Percentiles rank a stretch among this genome's conserved stretches.
These are phyloP conservation scores for Agrotis puta DNA, from an alignment of 2,888 invertebrate genomes.

Conservation along the genomic window DNA sequence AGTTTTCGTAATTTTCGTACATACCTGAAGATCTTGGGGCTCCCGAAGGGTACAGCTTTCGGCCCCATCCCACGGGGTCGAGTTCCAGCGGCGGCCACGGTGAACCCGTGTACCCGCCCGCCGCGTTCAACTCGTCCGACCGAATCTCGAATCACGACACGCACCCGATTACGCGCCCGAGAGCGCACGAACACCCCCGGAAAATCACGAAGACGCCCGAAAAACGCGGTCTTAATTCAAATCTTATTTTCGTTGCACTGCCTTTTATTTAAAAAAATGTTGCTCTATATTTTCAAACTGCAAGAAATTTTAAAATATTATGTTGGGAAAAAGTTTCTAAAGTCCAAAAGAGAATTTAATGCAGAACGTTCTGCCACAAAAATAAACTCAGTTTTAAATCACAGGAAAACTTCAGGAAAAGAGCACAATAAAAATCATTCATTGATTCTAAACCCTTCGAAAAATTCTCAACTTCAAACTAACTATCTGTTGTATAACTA, in stretches of 20 bases:
- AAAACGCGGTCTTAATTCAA: slow-evolving; percentile 66
- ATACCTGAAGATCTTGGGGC: slow-evolving; percentile 92
- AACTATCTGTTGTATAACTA: slow-evolving; percentile 69
- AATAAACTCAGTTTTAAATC: slow-evolving; percentile 36
- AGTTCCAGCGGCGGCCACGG: slow-evolving; percentile 95
- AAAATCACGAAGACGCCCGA: slow-evolving; percentile 74
- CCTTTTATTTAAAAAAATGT: slow-evolving; percentile 7
- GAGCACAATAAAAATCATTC: slow-evolving; percentile 62
- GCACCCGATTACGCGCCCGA: slow-evolving; percentile 82
- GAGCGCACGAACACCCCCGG: slow-evolving; percentile 82
- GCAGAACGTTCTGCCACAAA: slow-evolving; percentile 39
- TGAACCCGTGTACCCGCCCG: slow-evolving; percentile 95
- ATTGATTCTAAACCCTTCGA: slow-evolving; percentile 28
- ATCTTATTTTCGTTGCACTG: slow-evolving; percentile 55
- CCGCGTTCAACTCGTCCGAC: slow-evolving; percentile 94
- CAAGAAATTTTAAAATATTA: background rate
- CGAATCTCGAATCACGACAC: slow-evolving; percentile 92
- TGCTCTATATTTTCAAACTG: slow-evolving; percentile 8
- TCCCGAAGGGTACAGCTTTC: slow-evolving; percentile 94
- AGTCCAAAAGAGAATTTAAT: slow-evolving; percentile 23
- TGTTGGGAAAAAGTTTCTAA: slow-evolving; percentile 11
- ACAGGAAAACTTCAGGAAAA: slow-evolving; percentile 48
- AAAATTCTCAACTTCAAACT: slow-evolving; percentile 51
- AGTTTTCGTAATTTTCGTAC: slow-evolving; percentile 56
- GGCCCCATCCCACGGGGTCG: slow-evolving; percentile 95